Evolutionary conservation across 2,113 vertebrate species (phyloP).

Genomic region (Myocastor coypus): DNA sequence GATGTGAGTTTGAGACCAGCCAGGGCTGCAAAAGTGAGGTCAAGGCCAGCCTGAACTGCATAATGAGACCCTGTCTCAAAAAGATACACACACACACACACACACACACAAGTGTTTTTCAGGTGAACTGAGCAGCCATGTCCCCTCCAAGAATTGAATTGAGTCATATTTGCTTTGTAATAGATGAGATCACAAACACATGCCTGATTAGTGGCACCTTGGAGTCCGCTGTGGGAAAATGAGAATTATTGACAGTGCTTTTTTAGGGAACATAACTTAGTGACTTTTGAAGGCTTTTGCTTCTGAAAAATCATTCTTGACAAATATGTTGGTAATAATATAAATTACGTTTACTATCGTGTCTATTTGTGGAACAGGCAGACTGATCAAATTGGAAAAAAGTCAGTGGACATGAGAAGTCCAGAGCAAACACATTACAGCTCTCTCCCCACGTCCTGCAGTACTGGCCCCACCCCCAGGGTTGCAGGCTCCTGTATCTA

Average conservation of each 20-base stretch:
- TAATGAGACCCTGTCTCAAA: too few species aligned
- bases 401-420: background rate
- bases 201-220: background rate
- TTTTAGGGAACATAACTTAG: background rate
- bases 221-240: conserved; percentile 45
- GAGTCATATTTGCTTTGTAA: conserved; percentile 67
- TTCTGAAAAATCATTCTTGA: background rate
- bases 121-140: background rate
- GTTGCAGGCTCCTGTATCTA: background rate
- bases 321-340: background rate
- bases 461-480: too few species aligned
- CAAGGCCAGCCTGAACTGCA: too few species aligned
- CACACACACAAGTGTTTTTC: background rate
- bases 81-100: too few species aligned
- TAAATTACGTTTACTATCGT: background rate
- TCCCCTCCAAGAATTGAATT: conserved; percentile 50
- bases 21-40: too few species aligned
- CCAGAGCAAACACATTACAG: background rate
- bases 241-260: conserved; percentile 3
- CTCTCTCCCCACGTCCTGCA: background rate
- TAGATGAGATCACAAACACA: conserved; percentile 52
- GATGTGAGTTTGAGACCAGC: too few species aligned
- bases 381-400: background rate
- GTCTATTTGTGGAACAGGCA: background rate
- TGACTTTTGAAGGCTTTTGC: conserved; percentile 12